phyloP scores from a whole-genome alignment of 1,140 invertebrate genomes.

The Papilio helenus region DNA sequence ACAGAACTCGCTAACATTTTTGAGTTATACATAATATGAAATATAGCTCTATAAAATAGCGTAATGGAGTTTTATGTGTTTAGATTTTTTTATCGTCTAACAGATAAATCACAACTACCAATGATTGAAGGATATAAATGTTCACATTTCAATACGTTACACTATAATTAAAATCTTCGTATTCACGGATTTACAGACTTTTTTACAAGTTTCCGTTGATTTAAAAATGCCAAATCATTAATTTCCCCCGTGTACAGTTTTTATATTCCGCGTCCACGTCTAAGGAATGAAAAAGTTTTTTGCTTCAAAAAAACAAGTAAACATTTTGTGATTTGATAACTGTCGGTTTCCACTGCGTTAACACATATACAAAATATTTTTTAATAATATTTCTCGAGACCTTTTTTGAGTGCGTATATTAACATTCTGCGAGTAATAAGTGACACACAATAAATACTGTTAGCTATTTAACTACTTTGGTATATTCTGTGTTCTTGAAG shows the following conservation, averaged over 20 bases:
- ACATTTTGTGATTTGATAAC: no score
- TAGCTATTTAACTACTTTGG: no score
- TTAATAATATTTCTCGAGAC: no score
- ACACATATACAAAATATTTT: no score
- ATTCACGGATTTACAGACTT: background rate
- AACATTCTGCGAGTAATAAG: no score
- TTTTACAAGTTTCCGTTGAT: background rate
- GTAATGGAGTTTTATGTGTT: conserved; percentile 1
- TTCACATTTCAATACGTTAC: background rate
- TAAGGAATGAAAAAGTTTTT: background rate
- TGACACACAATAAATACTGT: no score
- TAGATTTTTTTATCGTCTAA: background rate
- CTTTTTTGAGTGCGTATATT: no score
- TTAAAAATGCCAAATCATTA: conserved; percentile 7
- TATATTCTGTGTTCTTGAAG: no score
- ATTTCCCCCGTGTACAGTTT: conserved; percentile 10
- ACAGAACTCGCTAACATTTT: background rate
- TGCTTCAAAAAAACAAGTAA: background rate
- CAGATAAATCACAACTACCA: background rate
- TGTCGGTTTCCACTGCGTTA: no score
- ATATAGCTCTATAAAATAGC: background rate
- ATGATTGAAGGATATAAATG: background rate
- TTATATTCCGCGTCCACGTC: background rate
- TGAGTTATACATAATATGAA: background rate
- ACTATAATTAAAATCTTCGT: background rate